Percentiles rank a stretch among this genome's conserved stretches.
phyloP scores from a whole-genome alignment of 1,140 invertebrate species.

The Drosophila bocqueti region DNA sequence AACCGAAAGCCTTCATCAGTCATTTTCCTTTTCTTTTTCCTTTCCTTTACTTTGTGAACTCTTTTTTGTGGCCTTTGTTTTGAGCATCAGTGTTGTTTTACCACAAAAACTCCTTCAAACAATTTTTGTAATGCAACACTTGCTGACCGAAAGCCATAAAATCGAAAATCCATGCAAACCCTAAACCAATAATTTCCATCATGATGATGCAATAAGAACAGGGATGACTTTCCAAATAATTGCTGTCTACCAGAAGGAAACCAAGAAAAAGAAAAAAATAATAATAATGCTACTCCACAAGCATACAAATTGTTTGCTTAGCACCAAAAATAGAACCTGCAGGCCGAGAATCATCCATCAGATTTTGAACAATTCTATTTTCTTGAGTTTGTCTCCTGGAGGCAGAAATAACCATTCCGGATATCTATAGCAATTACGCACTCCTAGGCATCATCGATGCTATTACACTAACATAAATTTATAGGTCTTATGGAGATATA shows the following conservation, averaged over 20 bases:
- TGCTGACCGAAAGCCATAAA: conserved; percentile 44
- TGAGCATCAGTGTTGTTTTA: neutral
- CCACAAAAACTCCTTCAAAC: conserved; percentile 17
- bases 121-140: conserved; percentile 58
- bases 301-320: conserved; percentile 45
- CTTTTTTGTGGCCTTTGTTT: conserved; percentile 34
- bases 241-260: conserved; percentile 14
- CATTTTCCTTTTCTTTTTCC: conserved; percentile 15
- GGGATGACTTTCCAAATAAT: conserved; percentile 37
- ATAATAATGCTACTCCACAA: neutral
- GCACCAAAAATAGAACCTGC: conserved; percentile 30
- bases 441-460: conserved; percentile 8
- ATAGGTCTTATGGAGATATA: neutral
- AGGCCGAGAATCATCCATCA: conserved; percentile 24
- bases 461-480: conserved; percentile 5
- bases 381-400: conserved; percentile 3
- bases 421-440: conserved; percentile 50
- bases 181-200: conserved; percentile 48
- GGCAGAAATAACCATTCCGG: conserved; percentile 40
- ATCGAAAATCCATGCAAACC: conserved; percentile 34
- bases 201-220: conserved; percentile 51
- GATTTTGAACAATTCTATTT: conserved; percentile 27
- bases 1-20: conserved; percentile 43
- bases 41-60: conserved; percentile 18
- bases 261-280: too few species aligned